Conservation (phyloP, 2,888 invertebrate genomes). For the Ypsolopha sequella region DNA sequence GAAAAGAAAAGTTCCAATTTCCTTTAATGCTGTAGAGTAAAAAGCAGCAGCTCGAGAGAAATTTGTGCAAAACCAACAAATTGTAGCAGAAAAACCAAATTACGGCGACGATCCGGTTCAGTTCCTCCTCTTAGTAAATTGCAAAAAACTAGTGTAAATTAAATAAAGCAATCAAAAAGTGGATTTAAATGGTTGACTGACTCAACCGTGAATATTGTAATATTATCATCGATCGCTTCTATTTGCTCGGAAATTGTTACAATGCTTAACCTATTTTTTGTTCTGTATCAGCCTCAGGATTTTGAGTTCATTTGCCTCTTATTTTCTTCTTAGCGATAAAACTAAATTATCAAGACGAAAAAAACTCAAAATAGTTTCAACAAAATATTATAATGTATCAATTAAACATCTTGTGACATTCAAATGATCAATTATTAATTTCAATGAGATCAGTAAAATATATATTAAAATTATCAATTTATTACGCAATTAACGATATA, state of each 20-base stretch:
- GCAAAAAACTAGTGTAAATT: slow-evolving; percentile 43
- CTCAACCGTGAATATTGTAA: slow-evolving; percentile 30
- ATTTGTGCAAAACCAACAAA: slow-evolving; percentile 13
- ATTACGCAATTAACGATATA: slow-evolving; percentile 23
- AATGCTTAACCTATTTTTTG: slow-evolving; percentile 23
- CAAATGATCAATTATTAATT: neutral
- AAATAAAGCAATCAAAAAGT: slow-evolving; percentile 56
- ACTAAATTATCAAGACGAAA: too few species aligned
- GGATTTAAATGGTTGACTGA: slow-evolving; percentile 34
- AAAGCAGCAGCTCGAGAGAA: slow-evolving; percentile 16
- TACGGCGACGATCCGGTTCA: slow-evolving; percentile 22
- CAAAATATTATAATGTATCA: too few species aligned
- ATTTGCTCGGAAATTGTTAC: slow-evolving; percentile 9
- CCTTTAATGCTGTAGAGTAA: neutral
- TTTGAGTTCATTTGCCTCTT: slow-evolving; percentile 45
- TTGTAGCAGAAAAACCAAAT: slow-evolving; percentile 27
- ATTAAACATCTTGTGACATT: neutral
- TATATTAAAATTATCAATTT: slow-evolving; percentile 14
- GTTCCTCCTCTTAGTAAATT: slow-evolving; percentile 22
- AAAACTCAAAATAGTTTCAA: too few species aligned
- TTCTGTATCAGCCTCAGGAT: slow-evolving; percentile 42
- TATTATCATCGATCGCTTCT: slow-evolving; percentile 19
- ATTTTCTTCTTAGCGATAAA: neutral
- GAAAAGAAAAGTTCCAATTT: neutral
- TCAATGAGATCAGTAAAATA: neutral